Percentiles rank a stretch among this genome's conserved stretches.
Evolutionary conservation across 2,888 invertebrate genomes (phyloP).

Genomic region (Cryptosula pallasiana): DNA sequence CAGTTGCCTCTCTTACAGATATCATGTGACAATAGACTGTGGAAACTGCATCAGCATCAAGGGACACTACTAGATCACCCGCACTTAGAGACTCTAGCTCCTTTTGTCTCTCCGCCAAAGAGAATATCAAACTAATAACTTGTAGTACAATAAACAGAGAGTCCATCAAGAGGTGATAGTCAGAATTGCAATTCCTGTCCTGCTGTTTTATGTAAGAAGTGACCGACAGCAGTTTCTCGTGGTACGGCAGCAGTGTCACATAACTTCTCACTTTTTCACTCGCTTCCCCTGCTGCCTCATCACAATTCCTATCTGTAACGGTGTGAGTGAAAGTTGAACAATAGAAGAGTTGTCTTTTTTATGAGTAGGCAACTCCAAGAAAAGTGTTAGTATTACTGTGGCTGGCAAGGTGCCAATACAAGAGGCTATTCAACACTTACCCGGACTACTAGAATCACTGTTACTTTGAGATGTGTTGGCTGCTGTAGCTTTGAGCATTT

Average conservation of each 20-base stretch:
- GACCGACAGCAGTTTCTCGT: neutral
- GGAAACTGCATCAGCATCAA: neutral
- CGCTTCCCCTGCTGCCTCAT: too few relatives aligned
- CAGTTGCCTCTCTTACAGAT: neutral
- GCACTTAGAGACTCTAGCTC: slow-evolving; percentile 7
- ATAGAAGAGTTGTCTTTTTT: too few relatives aligned
- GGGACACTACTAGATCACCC: neutral
- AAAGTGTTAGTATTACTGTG: too few relatives aligned
- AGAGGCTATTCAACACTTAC: too few relatives aligned
- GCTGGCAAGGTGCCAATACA: too few relatives aligned
- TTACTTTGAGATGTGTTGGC: neutral
- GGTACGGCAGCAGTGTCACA: neutral
- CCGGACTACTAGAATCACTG: neutral
- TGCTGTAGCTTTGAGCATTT: neutral
- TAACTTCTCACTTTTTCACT: too few relatives aligned
- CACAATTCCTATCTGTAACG: too few relatives aligned
- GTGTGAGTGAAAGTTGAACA: too few relatives aligned
- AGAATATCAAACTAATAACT: slow-evolving; percentile 6
- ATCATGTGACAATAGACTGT: slow-evolving; percentile 23
- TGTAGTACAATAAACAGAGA: slow-evolving; percentile 9
- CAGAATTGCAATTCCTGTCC: neutral
- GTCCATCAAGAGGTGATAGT: neutral
- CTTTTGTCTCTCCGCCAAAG: slow-evolving; percentile 9
- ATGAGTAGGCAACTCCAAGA: too few relatives aligned
- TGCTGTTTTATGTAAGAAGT: neutral